phyloP scores from a whole-genome alignment of 2,888 invertebrate genomes.

The Tromatobia lineatoria region DNA sequence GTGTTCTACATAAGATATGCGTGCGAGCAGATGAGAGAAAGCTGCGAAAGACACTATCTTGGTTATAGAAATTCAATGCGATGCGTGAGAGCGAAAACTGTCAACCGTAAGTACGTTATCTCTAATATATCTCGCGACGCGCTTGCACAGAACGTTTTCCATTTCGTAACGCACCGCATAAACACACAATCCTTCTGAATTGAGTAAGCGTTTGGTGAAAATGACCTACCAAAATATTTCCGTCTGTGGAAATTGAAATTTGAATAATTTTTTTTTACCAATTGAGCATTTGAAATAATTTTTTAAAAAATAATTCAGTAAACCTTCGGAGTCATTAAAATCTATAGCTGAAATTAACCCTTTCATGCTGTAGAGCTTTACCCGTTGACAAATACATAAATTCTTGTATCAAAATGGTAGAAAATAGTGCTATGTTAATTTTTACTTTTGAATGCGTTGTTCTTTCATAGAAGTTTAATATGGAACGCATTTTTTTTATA shows the following conservation, averaged over 20 bases:
- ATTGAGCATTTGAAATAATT: too few relatives aligned
- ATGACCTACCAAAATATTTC: neutral
- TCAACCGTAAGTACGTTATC: slow-evolving; percentile 34
- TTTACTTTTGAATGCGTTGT: too few relatives aligned
- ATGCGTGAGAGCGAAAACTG: slow-evolving; percentile 10
- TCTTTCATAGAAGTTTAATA: too few relatives aligned
- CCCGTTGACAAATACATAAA: too few relatives aligned
- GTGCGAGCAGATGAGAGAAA: neutral
- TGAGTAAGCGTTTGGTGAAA: neutral
- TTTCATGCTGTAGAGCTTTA: too few relatives aligned
- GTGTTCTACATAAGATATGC: slow-evolving; percentile 12
- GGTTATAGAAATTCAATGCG: slow-evolving; percentile 50
- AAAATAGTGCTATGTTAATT: too few relatives aligned
- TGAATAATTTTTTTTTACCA: too few relatives aligned
- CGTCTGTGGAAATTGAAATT: neutral
- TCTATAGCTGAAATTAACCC: too few relatives aligned
- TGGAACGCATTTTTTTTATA: too few relatives aligned
- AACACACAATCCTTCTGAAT: slow-evolving; percentile 23
- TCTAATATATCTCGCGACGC: slow-evolving; percentile 14
- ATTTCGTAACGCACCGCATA: slow-evolving; percentile 18
- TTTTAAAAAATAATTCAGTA: too few relatives aligned
- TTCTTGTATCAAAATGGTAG: too few relatives aligned
- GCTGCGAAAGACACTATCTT: slow-evolving; percentile 30
- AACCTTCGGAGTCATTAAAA: too few relatives aligned
- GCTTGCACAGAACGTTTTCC: slow-evolving; percentile 35